Evolutionary conservation across 2,888 invertebrate genomes (phyloP).

Genomic region (Thera obeliscata): DNA sequence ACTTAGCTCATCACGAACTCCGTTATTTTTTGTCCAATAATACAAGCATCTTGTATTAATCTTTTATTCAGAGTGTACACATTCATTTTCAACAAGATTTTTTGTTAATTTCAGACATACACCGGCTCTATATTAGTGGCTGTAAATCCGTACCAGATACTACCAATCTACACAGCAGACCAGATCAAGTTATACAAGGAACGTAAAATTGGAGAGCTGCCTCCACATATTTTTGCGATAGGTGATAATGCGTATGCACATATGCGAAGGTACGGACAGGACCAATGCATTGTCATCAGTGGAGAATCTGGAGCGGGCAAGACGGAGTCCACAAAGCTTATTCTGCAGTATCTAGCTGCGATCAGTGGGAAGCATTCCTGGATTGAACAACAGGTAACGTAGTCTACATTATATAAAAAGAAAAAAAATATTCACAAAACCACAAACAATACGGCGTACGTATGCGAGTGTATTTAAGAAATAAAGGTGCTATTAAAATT

Average conservation of each 20-base stretch:
- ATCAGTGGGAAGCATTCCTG: slow-evolving; percentile 99
- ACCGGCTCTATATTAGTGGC: slow-evolving; percentile 99
- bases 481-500: no score
- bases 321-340: slow-evolving; percentile 99
- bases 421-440: no score
- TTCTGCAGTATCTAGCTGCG: slow-evolving; percentile 98
- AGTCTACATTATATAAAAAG: no score
- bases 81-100: slow-evolving; percentile 7
- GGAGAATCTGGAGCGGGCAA: slow-evolving; percentile 99
- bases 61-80: background rate
- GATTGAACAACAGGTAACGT: slow-evolving; percentile 95
- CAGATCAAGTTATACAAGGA: slow-evolving; percentile 99
- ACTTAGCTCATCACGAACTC: slow-evolving; percentile 18
- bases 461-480: no score
- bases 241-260: slow-evolving; percentile 99
- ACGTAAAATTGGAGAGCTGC: slow-evolving; percentile 98
- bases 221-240: slow-evolving; percentile 99
- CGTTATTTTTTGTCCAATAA: slow-evolving; percentile 24
- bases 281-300: slow-evolving; percentile 99
- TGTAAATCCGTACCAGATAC: slow-evolving; percentile 99
- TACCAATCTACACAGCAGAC: slow-evolving; percentile 99
- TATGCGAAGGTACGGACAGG: slow-evolving; percentile 97
- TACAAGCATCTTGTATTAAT: background rate
- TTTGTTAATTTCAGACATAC: slow-evolving; percentile 91
- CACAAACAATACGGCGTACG: no score